Evolutionary conservation across 2,797 vertebrate genomes (phyloP), one percentile per base, ranked within the genome.

Genomic region (Sebastes kiyomatsui): DNA sequence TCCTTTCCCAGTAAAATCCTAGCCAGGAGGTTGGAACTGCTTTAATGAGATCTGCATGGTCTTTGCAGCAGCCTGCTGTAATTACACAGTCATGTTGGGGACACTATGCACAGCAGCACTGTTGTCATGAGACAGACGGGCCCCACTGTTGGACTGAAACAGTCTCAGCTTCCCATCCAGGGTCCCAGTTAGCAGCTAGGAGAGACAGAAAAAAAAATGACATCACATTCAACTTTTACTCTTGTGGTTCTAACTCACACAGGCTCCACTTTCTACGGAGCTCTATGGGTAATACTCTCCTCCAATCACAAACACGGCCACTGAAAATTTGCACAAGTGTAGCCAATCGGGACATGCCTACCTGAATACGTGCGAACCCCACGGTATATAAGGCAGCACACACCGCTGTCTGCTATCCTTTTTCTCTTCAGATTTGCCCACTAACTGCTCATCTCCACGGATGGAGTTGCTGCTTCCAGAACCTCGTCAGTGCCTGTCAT

Each of bases 151-250:
- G 65, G 94, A 82, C 55, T 88, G 81, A 90, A 97, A 98, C 90
- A 97, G 90, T 65, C 83, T 95, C 55, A 98, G 95, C 75, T 93
- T 96, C 81, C 97, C 97, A 70, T 97, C 97, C 93, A 97, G 82
- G 72, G 96, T 97, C 83, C 97, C 97, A 65, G 96, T 97, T 91
- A 94, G 84, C 69, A 98, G 96, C 97, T 98, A 70, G 46, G 33
- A 86, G 42, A 91, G 52, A 83, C 28, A 78, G 54, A 87, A 23
- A 82, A 67, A 55, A 85, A 62, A 87, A 77, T 35, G 9, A 85
- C 55, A 79, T 88, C 77, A 87, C 7, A 0, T 33, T 82, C 55
- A 64, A 30, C 61, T 73, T 75, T 80, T 59, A 42, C 56, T 67
- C 68, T 58, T 59, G 54, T 60, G 65, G 33, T 38, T 65, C 7